A percentile compares a stretch with the other conserved stretches of the same genome.
These are phyloP conservation scores for Varanus komodoensis DNA, from an alignment of 2,113 vertebrate genomes.

Conservation along the genomic window DNA sequence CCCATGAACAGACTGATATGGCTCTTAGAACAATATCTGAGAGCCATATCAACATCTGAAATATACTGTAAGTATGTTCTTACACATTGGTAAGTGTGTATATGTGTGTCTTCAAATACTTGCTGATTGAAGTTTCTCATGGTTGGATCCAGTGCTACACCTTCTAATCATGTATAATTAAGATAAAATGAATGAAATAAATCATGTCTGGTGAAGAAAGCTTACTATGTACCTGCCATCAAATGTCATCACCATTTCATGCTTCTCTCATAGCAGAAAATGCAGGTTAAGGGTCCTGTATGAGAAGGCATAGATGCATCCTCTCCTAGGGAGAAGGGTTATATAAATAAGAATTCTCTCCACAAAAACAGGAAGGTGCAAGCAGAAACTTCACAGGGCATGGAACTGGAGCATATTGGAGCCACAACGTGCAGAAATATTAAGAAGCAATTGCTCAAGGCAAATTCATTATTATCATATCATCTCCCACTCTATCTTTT, in stretches of 20 bases:
- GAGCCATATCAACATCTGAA: neutral
- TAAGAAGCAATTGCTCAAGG: neutral
- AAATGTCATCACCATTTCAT: neutral
- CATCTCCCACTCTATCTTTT: neutral
- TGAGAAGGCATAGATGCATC: neutral
- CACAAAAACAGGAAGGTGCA: neutral
- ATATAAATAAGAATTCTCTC: conserved; percentile 27
- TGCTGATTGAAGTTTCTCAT: neutral
- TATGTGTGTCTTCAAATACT: neutral
- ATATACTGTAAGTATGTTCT: neutral
- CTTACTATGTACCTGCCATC: neutral
- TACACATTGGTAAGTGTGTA: neutral
- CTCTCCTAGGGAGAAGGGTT: neutral
- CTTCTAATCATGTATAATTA: neutral
- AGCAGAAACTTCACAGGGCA: neutral
- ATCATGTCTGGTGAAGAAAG: neutral
- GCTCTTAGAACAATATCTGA: neutral
- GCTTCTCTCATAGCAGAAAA: neutral
- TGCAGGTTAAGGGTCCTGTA: neutral
- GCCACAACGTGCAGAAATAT: neutral
- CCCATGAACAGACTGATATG: neutral
- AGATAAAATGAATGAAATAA: neutral
- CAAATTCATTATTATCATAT: neutral
- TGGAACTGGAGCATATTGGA: neutral
- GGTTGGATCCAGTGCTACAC: neutral